These are phyloP conservation scores for Callionymus lyra DNA, from an alignment of 2,113 vertebrate genomes.

Conservation along the genomic window DNA sequence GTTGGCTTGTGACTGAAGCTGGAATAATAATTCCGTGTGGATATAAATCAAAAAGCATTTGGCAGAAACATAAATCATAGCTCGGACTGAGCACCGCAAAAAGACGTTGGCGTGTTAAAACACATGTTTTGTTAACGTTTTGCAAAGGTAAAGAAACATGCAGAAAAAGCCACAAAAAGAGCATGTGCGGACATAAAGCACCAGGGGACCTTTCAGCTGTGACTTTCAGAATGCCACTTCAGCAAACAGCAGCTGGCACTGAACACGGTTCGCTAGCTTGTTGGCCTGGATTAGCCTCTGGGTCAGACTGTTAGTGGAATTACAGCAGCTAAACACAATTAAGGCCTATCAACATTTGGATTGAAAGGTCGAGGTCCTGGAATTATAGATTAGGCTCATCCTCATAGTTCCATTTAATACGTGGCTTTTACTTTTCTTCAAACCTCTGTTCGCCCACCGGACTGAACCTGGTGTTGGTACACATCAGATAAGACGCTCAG, in stretches of 20 bases:
- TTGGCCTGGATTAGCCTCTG: slow-evolving; percentile 45
- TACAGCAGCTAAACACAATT: slow-evolving; percentile 59
- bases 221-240: slow-evolving; percentile 46
- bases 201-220: slow-evolving; percentile 45
- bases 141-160: too few relatives aligned
- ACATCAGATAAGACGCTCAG: background rate
- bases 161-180: too few relatives aligned
- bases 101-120: too few relatives aligned
- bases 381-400: slow-evolving; percentile 31
- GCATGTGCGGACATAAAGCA: slow-evolving; percentile 10
- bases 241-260: slow-evolving; percentile 42
- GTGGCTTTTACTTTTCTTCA: slow-evolving; percentile 30
- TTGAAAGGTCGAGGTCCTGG: slow-evolving; percentile 39
- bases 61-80: too few relatives aligned
- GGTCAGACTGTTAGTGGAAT: slow-evolving; percentile 52
- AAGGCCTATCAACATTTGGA: slow-evolving; percentile 49
- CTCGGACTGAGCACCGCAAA: too few relatives aligned
- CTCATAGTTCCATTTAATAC: slow-evolving; percentile 26
- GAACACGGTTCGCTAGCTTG: slow-evolving; percentile 33
- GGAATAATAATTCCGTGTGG: too few relatives aligned
- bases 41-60: too few relatives aligned
- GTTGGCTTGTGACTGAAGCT: too few relatives aligned
- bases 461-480: background rate
- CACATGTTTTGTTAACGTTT: too few relatives aligned
- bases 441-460: background rate